Conservation (phyloP, 2,888 invertebrate genomes). For the Philaethria dido region DNA sequence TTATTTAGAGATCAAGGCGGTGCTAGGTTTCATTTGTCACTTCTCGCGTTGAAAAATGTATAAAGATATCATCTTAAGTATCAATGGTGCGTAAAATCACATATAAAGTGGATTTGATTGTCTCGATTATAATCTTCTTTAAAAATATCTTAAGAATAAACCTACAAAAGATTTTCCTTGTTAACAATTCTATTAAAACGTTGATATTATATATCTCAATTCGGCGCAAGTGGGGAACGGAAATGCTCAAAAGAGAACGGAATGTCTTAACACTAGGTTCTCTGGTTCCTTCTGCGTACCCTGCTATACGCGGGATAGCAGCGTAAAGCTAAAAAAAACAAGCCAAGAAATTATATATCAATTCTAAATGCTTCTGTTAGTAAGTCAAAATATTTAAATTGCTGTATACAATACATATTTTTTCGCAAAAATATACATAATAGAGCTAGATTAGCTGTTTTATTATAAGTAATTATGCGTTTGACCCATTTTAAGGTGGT, state of each 20-base stretch:
- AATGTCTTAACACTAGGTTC: too few relatives aligned
- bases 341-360: neutral
- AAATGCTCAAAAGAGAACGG: too few relatives aligned
- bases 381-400: neutral
- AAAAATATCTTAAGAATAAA: neutral
- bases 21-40: constrained; percentile 40
- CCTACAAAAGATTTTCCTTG: neutral
- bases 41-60: constrained; percentile 34
- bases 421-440: too few relatives aligned
- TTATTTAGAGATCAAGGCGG: constrained; percentile 32
- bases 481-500: constrained; percentile 48
- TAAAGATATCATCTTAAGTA: constrained; percentile 37
- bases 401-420: neutral
- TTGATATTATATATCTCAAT: too few relatives aligned
- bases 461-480: constrained; percentile 38
- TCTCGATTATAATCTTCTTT: constrained; percentile 24
- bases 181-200: neutral
- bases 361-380: neutral
- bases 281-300: too few relatives aligned
- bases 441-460: constrained; percentile 26
- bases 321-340: too few relatives aligned
- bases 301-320: too few relatives aligned
- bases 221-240: too few relatives aligned
- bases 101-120: constrained; percentile 28
- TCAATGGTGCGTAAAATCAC: constrained; percentile 18